Conservation (phyloP, 1,140 invertebrate genomes). For the Kradibia gibbosae region DNA sequence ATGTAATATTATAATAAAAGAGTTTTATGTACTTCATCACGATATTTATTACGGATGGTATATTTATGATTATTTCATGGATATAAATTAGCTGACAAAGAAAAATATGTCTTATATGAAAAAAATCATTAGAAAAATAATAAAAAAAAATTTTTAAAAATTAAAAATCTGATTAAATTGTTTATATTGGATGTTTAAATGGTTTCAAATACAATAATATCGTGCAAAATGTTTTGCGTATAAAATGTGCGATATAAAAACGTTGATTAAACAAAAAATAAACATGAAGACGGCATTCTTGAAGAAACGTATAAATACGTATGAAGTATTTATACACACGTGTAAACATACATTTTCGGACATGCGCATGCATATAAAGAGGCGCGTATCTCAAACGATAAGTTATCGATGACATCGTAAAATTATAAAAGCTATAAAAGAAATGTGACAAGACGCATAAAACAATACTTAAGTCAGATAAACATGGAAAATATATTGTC, state of each 20-base stretch:
- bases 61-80: too few relatives aligned
- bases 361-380: background rate
- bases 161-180: background rate
- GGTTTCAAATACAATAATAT: constrained; percentile 7
- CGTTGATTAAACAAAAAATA: background rate
- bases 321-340: background rate
- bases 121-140: background rate
- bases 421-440: constrained; percentile 35
- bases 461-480: background rate
- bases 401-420: constrained; percentile 16
- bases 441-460: background rate
- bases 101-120: background rate
- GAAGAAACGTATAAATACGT: background rate
- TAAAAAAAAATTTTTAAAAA: background rate
- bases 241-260: constrained; percentile 20
- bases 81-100: too few relatives aligned
- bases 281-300: constrained; percentile 24
- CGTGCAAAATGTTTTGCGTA: background rate
- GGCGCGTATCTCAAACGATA: background rate
- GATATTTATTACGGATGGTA: too few relatives aligned
- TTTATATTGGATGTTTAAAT: background rate
- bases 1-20: too few relatives aligned
- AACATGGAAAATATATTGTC: background rate
- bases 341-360: background rate
- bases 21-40: too few relatives aligned